Evolutionary conservation across 2,888 invertebrate species (phyloP).

Genomic region (Euproctis similis): DNA sequence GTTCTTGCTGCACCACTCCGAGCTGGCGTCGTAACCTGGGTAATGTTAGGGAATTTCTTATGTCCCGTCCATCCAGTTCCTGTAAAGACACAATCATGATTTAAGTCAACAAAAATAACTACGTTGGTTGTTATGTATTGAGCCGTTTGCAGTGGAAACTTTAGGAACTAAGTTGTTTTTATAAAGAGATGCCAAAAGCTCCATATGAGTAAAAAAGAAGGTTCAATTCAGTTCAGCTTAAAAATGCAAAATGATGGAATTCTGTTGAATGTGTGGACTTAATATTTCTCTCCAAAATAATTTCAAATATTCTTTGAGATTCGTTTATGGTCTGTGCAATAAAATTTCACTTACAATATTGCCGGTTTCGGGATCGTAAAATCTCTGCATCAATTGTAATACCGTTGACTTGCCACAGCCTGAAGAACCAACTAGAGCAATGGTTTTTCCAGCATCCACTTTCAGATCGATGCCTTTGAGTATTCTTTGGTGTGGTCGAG

Average conservation of each 20-base stretch:
- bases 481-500: constrained; percentile 81
- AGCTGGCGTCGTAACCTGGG: constrained; percentile 81
- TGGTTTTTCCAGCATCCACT: constrained; percentile 82
- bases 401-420: constrained; percentile 90
- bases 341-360: constrained; percentile 48
- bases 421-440: constrained; percentile 83
- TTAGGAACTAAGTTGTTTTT: too few species aligned
- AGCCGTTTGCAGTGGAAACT: too few species aligned
- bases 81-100: constrained; percentile 16
- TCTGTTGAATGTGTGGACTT: too few species aligned
- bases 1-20: constrained; percentile 90
- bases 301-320: too few species aligned
- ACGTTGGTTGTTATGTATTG: too few species aligned
- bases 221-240: too few species aligned
- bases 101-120: too few species aligned
- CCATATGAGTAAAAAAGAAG: too few species aligned
- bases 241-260: too few species aligned
- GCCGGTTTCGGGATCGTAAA: constrained; percentile 84
- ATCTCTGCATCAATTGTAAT: constrained; percentile 84
- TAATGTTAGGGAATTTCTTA: constrained; percentile 75
- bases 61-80: constrained; percentile 75
- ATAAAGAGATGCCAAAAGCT: too few species aligned
- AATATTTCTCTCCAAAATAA: too few species aligned
- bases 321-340: too few species aligned
- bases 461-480: constrained; percentile 81